These are phyloP conservation scores for Silurus lanzhouensis DNA, from an alignment of 2,797 vertebrate genomes.

Conservation along the genomic window DNA sequence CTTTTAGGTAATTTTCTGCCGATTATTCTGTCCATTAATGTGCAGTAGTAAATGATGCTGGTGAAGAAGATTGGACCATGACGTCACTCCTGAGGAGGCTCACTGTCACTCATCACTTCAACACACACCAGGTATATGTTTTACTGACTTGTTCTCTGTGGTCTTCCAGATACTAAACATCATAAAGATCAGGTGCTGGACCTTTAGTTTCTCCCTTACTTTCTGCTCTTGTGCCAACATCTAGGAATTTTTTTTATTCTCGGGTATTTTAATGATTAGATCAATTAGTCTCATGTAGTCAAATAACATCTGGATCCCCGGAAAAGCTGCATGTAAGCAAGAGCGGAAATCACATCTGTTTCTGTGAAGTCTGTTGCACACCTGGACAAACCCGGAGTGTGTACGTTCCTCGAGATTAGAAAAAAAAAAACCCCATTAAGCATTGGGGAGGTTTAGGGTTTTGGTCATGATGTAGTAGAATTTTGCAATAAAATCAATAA, in stretches of 20 bases:
- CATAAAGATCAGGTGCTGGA: neutral
- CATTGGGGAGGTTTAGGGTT: neutral
- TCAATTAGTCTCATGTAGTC: neutral
- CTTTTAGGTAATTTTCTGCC: neutral
- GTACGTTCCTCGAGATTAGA: neutral
- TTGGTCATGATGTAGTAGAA: too few relatives aligned
- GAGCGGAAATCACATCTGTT: neutral
- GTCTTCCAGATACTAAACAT: neutral
- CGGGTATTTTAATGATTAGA: neutral
- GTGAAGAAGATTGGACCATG: neutral
- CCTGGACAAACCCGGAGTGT: neutral
- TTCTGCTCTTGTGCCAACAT: too few relatives aligned
- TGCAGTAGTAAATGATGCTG: neutral
- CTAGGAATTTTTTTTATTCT: neutral
- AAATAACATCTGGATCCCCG: neutral
- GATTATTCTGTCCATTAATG: neutral
- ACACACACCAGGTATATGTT: neutral
- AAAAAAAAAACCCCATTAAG: neutral
- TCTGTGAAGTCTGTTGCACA: neutral
- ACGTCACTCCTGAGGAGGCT: neutral
- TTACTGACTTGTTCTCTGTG: neutral
- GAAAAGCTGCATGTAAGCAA: neutral
- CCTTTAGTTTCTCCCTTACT: neutral
- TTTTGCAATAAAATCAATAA: too few relatives aligned
- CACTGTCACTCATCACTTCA: too few relatives aligned